Conservation (phyloP, 2,113 vertebrate species). For the Empidonax alnorum region DNA sequence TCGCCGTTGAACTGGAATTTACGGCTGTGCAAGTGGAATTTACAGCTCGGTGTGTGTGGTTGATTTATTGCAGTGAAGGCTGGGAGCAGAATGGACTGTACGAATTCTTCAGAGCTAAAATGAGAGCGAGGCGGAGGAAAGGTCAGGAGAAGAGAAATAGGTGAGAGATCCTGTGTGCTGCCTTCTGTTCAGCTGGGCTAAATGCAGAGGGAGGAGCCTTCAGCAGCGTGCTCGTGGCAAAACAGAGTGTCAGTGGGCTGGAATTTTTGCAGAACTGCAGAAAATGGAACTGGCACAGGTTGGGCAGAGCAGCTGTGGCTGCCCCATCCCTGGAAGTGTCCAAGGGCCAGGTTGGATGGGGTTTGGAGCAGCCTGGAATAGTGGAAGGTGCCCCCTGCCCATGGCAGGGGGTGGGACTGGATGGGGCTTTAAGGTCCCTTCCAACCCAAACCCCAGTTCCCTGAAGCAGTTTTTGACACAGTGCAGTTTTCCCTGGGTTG, state of each 20-base stretch:
- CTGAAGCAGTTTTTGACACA: accelerated
- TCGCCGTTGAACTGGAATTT: accelerated
- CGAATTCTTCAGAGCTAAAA: conserved; percentile 97
- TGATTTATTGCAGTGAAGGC: conserved; percentile 85
- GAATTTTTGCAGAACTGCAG: not conserved
- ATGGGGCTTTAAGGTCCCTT: not conserved
- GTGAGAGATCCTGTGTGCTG: conserved; percentile 62
- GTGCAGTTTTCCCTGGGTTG: not conserved
- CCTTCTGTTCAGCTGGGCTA: not conserved
- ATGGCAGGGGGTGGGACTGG: not conserved
- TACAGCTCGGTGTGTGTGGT: not conserved
- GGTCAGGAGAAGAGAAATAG: conserved; percentile 94
- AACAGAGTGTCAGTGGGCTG: not conserved
- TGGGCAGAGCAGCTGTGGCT: not conserved
- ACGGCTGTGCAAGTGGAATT: not conserved
- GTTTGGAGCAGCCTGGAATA: not conserved
- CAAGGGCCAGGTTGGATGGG: not conserved
- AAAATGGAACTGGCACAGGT: not conserved
- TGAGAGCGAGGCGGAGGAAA: conserved; percentile 93
- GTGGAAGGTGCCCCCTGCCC: not conserved
- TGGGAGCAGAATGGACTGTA: conserved; percentile 99
- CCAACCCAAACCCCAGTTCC: not conserved
- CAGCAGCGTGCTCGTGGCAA: not conserved
- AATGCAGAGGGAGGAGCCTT: not conserved
- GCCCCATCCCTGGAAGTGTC: not conserved